Evolutionary conservation across 2,797 vertebrate genomes (phyloP).

Genomic region (Amblyopsis hoosieri): DNA sequence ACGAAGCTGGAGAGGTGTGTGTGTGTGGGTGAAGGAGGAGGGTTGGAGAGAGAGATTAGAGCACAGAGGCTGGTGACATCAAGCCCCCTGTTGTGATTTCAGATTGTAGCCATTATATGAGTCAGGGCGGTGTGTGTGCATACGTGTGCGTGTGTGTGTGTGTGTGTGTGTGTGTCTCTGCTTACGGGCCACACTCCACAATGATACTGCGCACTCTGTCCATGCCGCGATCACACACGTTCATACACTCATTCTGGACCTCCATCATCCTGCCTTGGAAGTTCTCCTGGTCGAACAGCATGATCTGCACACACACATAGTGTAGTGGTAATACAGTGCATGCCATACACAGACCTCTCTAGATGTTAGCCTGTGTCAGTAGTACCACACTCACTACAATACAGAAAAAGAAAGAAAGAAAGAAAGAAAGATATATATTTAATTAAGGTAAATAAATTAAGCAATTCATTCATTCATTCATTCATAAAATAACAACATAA

Average conservation of each 20-base stretch:
- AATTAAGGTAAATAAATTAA: no score
- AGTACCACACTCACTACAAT: no score
- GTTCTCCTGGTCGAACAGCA: conserved; percentile 94
- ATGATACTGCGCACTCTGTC: conserved; percentile 91
- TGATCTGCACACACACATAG: conserved; percentile 74
- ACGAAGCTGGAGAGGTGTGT: conserved; percentile 84
- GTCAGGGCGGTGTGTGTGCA: background rate
- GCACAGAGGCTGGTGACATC: background rate
- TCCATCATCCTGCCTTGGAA: conserved; percentile 93
- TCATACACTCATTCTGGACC: conserved; percentile 88
- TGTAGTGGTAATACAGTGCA: background rate
- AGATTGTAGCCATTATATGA: background rate
- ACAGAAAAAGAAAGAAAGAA: no score
- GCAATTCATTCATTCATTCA: no score
- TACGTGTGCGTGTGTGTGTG: background rate
- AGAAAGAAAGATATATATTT: no score
- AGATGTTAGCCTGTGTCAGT: no score
- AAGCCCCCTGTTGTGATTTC: background rate
- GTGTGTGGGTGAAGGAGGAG: conserved; percentile 17
- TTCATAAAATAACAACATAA: no score
- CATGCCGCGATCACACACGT: conserved; percentile 89
- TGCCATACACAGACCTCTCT: no score
- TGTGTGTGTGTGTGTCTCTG: conserved; percentile 40
- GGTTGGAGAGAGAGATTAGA: background rate
- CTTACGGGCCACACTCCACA: conserved; percentile 93